Conservation (phyloP, 2,888 invertebrate species). For the Lasioglossum figueresi region DNA sequence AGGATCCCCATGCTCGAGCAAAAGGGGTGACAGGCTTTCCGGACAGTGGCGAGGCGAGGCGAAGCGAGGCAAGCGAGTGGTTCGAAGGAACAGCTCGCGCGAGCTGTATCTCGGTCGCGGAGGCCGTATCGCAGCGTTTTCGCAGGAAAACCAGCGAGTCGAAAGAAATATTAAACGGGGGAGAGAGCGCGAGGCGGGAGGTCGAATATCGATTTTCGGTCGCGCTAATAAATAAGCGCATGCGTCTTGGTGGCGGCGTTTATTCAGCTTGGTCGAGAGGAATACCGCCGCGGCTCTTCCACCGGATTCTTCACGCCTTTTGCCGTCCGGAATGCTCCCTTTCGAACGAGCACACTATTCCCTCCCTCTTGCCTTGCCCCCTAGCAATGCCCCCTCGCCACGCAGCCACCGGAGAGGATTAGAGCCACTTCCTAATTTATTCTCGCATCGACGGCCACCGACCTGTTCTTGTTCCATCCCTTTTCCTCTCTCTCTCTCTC, state of each 20-base stretch:
- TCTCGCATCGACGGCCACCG: conserved; percentile 9
- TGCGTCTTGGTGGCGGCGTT: conserved; percentile 69
- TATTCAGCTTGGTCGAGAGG: conserved; percentile 14
- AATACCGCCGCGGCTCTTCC: conserved; percentile 25
- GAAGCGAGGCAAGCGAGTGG: neutral
- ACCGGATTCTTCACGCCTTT: conserved; percentile 47
- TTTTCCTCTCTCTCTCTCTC: neutral
- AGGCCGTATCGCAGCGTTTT: conserved; percentile 37
- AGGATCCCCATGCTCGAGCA: neutral
- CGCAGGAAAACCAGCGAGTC: conserved; percentile 62
- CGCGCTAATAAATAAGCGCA: conserved; percentile 81
- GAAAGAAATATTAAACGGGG: conserved; percentile 74
- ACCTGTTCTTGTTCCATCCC: neutral
- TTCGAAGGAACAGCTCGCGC: neutral
- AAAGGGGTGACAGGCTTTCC: neutral
- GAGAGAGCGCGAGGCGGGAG: conserved; percentile 60
- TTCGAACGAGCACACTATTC: neutral
- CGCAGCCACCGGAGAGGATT: neutral
- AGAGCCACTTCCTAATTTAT: conserved; percentile 16
- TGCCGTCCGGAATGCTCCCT: conserved; percentile 12
- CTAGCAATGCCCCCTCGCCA: neutral
- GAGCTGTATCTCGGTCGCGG: conserved; percentile 3
- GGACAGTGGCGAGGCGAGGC: neutral
- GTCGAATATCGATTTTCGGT: conserved; percentile 80
- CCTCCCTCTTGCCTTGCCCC: neutral